A percentile compares a stretch with the other conserved stretches of the same genome.
phyloP scores from a whole-genome alignment of 92 coral and sea anemone species.

The Meandrina meandrites region DNA sequence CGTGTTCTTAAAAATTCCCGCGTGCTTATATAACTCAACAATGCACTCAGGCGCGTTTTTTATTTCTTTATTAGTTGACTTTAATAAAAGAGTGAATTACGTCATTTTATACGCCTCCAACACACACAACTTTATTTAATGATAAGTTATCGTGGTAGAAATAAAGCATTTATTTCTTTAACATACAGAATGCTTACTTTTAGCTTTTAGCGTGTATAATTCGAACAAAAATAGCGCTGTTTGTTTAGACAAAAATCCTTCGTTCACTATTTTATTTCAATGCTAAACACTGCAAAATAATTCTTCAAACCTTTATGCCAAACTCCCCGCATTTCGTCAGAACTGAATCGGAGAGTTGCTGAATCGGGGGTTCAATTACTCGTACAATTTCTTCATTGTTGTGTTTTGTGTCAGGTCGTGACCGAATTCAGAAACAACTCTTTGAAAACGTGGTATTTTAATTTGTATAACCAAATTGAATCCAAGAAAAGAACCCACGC shows the following conservation, averaged over 20 bases:
- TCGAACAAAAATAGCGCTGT: background rate
- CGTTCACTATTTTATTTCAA: background rate
- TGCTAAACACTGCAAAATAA: background rate
- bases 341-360: background rate
- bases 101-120: background rate
- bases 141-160: background rate
- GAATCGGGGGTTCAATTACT: background rate
- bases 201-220: background rate
- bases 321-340: background rate
- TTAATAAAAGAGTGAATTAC: background rate
- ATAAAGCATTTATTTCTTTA: background rate
- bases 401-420: background rate
- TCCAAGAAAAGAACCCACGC: background rate
- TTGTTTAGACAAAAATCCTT: background rate
- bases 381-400: background rate
- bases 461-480: too few relatives aligned
- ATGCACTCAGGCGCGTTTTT: too few relatives aligned
- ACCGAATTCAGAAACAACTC: background rate
- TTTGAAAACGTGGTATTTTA: constrained; percentile 9
- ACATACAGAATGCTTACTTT: background rate
- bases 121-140: background rate
- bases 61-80: too few relatives aligned
- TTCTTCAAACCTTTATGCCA: background rate
- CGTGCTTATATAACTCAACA: too few relatives aligned
- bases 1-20: too few relatives aligned